phyloP scores from a whole-genome alignment of 1,140 invertebrate genomes.

The Maconellicoccus hirsutus region DNA sequence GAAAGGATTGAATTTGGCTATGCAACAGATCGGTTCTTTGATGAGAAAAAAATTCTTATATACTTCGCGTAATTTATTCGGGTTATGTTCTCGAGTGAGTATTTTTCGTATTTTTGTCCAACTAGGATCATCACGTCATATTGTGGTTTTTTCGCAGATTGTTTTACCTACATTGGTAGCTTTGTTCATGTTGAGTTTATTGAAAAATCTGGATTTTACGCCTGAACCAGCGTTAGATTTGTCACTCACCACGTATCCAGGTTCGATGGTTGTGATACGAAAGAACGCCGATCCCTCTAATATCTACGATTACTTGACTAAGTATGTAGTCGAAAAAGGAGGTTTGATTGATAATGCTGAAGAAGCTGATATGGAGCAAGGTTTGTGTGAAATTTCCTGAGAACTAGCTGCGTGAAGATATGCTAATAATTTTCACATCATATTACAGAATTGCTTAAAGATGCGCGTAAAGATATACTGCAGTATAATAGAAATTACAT shows the following conservation, averaged over 20 bases:
- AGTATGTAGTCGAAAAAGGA: not conserved
- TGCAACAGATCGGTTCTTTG: slow-evolving; percentile 29
- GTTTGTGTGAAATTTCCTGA: too few relatives aligned
- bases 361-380: too few relatives aligned
- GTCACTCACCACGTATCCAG: not conserved
- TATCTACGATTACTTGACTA: not conserved
- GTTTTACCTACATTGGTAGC: not conserved
- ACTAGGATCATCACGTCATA: too few relatives aligned
- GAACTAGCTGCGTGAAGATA: too few relatives aligned
- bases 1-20: slow-evolving; percentile 25
- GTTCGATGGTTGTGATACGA: not conserved
- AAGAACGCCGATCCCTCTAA: not conserved
- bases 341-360: not conserved
- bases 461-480: slow-evolving; percentile 22
- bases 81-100: slow-evolving; percentile 25
- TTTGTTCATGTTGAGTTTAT: not conserved
- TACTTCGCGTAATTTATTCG: slow-evolving; percentile 23
- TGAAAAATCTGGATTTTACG: not conserved
- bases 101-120: too few relatives aligned
- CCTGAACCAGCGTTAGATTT: not conserved
- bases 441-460: slow-evolving; percentile 23
- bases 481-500: slow-evolving; percentile 26
- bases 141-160: not conserved
- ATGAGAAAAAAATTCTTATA: slow-evolving; percentile 28
- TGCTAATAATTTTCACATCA: too few relatives aligned